Percentiles rank a stretch among this genome's conserved stretches.
Evolutionary conservation across 2,888 invertebrate species (phyloP).

Genomic region (Seira sanloemensis): DNA sequence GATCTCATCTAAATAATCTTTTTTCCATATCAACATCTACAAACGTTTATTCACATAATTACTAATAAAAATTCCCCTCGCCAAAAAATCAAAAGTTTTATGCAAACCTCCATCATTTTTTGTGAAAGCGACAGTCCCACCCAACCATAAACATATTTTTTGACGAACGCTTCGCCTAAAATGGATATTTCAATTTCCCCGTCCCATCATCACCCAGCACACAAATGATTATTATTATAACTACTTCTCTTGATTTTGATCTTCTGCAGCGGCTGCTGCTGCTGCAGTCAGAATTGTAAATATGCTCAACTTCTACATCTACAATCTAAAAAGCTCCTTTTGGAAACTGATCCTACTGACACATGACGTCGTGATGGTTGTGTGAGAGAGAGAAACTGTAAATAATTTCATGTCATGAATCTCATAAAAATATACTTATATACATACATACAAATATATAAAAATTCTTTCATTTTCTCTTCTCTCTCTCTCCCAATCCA

Average conservation of each 20-base stretch:
- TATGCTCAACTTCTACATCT: no score
- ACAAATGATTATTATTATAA: slow-evolving; percentile 19
- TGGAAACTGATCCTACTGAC: slow-evolving; percentile 35
- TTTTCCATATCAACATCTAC: no score
- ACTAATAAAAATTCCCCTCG: no score
- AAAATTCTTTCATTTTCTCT: no score
- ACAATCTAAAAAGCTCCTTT: slow-evolving; percentile 19
- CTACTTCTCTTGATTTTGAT: no score
- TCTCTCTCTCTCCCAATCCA: no score
- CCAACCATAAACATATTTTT: slow-evolving; percentile 58
- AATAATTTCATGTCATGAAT: slow-evolving; percentile 7
- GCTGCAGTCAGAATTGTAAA: slow-evolving; percentile 1
- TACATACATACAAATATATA: no score
- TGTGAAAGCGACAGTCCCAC: slow-evolving; percentile 62
- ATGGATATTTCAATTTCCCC: slow-evolving; percentile 60
- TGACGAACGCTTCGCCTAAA: slow-evolving; percentile 43
- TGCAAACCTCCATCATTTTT: no score
- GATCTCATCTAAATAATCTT: no score
- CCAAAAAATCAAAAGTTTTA: no score
- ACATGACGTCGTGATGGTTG: slow-evolving; percentile 39
- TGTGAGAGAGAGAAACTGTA: neutral
- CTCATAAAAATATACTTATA: neutral
- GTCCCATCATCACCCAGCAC: slow-evolving; percentile 10
- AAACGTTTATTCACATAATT: no score
- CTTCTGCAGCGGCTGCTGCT: no score